phyloP scores from a whole-genome alignment of 2,888 invertebrate genomes.

The Oscheius onirici region DNA sequence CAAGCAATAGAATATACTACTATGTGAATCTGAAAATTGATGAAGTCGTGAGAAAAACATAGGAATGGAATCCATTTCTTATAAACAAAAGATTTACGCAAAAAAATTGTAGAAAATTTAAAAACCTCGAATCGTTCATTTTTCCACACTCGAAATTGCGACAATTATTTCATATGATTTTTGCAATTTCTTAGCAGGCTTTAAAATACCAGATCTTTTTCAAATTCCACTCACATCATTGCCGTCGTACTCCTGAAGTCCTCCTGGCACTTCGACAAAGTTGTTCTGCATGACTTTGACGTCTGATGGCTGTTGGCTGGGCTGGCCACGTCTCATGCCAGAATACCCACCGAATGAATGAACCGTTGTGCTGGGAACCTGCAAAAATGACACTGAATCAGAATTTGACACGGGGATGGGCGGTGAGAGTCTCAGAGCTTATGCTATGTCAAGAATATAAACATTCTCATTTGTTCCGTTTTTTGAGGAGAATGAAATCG shows the following conservation, averaged over 20 bases:
- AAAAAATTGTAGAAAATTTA: too few species aligned
- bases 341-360: slow-evolving; percentile 9
- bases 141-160: too few species aligned
- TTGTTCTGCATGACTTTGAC: slow-evolving; percentile 28
- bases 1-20: too few species aligned
- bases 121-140: too few species aligned
- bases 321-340: slow-evolving; percentile 25
- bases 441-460: not conserved
- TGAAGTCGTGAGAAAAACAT: too few species aligned
- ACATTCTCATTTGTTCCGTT: not conserved
- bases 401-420: not conserved
- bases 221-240: not conserved
- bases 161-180: too few species aligned
- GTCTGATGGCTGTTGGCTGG: slow-evolving; percentile 3
- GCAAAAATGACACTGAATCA: not conserved
- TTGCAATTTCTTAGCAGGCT: too few species aligned
- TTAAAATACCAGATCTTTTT: too few species aligned
- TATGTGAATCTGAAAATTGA: too few species aligned
- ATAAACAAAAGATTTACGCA: too few species aligned
- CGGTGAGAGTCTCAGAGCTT: not conserved
- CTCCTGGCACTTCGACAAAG: slow-evolving; percentile 19
- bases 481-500: not conserved
- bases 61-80: too few species aligned
- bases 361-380: slow-evolving; percentile 8
- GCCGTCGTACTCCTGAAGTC: slow-evolving; percentile 4